Base-by-base conservation (phyloP, 2,113 vertebrate genomes). In the Sphaerodactylus townsendi region DNA sequence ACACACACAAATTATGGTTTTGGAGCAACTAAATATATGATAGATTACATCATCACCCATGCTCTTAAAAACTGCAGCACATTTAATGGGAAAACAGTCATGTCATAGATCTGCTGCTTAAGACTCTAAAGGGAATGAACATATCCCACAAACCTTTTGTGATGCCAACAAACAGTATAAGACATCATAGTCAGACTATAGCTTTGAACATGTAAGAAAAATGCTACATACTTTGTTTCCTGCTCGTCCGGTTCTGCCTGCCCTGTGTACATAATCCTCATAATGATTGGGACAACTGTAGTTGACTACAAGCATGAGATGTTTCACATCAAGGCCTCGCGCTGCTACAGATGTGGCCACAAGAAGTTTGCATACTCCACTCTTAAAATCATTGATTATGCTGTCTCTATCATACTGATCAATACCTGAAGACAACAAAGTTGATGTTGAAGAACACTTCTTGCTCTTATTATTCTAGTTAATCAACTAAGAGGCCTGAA, bases 321-420 rank as follows among this genome's bases (percentile, higher is more conserved):
- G 98, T 86, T 99, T 99, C n/a, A 99, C 98, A 74, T 99, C 99
- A 76, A 99, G 93, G 5, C 99, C 99, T 85, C 98, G 95, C 0
- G 99, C 98, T 41, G 98, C 99, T 77, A 99, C 99, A 0, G 99
- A 99, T 0, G 99, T 99, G 86, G 99, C 99, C 92, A 99, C 98
- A 75, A 99, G 97, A 90, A 99, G 97, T 73, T 98, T 98, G 90
- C 98, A 99, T 0, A 96, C 97, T 28, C 98, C 99, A 23, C 97
- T 99, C 93, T 99, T 99, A 90, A 99, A 99, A 91, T 99, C 99
- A 59, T 98, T 99, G 92, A 99, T 99, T 91, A 99, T 98, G 94
- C 99, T 99, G 94, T 99, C 99, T 84, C 99, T 95, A 94, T 99
- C 99, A 69, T 99, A 99, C 69, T 99, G 99, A 93, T 99, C 99